Conservation (phyloP, 1,140 invertebrate species). For the Zelostemma sp. region DNA sequence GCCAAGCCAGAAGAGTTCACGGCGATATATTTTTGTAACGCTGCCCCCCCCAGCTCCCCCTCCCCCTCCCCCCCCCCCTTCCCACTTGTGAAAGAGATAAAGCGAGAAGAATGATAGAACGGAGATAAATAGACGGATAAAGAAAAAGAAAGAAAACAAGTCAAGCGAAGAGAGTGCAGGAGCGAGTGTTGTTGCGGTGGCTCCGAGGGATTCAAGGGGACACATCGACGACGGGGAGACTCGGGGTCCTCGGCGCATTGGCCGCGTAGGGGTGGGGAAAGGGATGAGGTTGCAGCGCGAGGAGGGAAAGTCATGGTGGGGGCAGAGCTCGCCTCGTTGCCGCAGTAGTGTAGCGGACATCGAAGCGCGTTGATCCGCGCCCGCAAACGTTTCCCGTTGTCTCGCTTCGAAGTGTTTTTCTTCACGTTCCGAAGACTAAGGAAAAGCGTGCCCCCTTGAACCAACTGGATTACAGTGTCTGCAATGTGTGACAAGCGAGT, state of each 20-base stretch:
- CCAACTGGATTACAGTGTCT: not conserved
- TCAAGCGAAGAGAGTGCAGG: too few relatives aligned
- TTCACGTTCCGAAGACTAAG: too few relatives aligned
- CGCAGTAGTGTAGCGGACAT: not conserved
- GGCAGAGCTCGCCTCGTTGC: not conserved
- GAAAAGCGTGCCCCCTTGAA: not conserved
- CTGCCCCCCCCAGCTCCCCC: too few relatives aligned
- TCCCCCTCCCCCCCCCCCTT: not conserved
- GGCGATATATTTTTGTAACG: not conserved
- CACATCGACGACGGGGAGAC: not conserved
- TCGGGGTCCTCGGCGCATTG: not conserved
- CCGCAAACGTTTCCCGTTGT: conserved; percentile 3
- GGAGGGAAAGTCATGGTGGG: not conserved
- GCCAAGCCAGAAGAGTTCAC: not conserved
- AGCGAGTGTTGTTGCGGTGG: too few relatives aligned
- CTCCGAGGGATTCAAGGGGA: too few relatives aligned
- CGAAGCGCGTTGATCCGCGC: conserved; percentile 32
- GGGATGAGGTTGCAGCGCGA: not conserved
- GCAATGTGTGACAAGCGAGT: not conserved
- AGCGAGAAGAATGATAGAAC: not conserved
- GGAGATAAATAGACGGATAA: not conserved
- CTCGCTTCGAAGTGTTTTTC: too few relatives aligned
- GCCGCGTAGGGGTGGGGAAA: not conserved
- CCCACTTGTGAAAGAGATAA: not conserved
- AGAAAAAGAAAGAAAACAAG: not conserved